Base-by-base conservation (phyloP, 2,113 vertebrate genomes). In the Hystrix brachyura region DNA sequence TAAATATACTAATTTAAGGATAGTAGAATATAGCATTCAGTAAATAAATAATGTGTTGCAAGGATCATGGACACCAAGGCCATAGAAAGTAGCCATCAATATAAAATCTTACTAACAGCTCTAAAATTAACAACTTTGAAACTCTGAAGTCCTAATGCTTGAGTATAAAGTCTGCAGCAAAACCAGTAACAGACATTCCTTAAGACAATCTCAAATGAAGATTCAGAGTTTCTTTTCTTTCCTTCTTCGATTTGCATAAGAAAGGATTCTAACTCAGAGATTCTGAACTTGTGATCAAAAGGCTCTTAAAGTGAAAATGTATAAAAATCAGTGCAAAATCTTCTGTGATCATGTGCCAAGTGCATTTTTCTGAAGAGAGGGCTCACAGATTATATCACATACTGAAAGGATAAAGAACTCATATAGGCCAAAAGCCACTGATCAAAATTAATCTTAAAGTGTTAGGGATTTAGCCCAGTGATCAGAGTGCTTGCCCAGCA, bases 1-100 rank as follows among this genome's bases (percentile, higher is more conserved):
- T n/a, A 88, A 94, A 95, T 78, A 27, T 43, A 92, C 74, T 81
- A 55, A 64, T 76, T 90, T 83, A 67, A 95, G 29, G 90, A 84
- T 15, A 87, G 48, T 32, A 7, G 9, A 65, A 89, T 69, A 85
- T 19, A 71, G 2, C 6, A 86, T 51, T 91, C 27, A 53, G 43
- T 86, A 87, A 94, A 90, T 67, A 57, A 79, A 67, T 90, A 93
- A 90, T 53, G 83, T 57, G 25, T 5, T 69, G 3, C 65, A 95
- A 97, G 48, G 67, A 69, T 71, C 69, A 89, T 53, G 48, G 62
- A 96, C 29, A 94, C 34, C 69, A 74, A 87, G 79, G 32, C 64
- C 90, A 84, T 1, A 60, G n/a, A 53, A 95, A 93, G 91, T 21
- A 69, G 38, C 62, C 21, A 27, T 60, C 71, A 85, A 55, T 29